Base-by-base conservation (phyloP, 2,797 vertebrate genomes). In the Mallotus villosus region DNA sequence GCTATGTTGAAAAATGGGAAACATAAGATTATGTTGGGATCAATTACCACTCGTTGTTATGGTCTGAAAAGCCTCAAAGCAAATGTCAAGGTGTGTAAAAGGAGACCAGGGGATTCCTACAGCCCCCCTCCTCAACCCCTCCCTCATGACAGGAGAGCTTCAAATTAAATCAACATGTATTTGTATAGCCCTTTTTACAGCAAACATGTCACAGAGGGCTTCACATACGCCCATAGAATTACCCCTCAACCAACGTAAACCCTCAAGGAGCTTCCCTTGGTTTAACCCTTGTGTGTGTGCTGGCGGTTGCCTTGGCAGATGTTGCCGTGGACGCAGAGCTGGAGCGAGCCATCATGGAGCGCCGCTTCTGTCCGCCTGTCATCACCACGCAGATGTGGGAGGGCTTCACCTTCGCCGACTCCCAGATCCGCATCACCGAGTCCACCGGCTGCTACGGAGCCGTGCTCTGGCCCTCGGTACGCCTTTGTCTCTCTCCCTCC, bases 401-500 rank as follows among this genome's bases (percentile, higher is more conserved):
- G 85, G 93, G 93, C 21, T 99, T 95, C 81, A 66, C 49, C 27
- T 99, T 98, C 68, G 94, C 89, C 14, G 93, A 92, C 51, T 88
- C 94, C 51, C 90, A 96, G 82, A 98, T 98, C 87, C 94, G 88
- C 74, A 97, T 99, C 84, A 95, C 90, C 37, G 97, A 99, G 91
- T 92, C 95, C 58, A 94, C 86, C 19, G 97, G 99, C 64, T 87
- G 91, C 64, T 98, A 97, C 0, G 97, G 97, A 11, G 97, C 97
- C 37, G 92, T 97, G 1, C 94, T 99, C 72, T 99, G 97, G 97
- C 95, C 97, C 68, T 99, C 97, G 79, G 97, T 99, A 93, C 12
- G 59, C 27, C 62, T 81, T 4, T 46, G 16, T 55, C 51, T 55
- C 41, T 14, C 37, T 29, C 25, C 46, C 4, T 60, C 19, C 61